A percentile compares a stretch with the other conserved stretches of the same genome.
phyloP scores from a whole-genome alignment of 2,113 vertebrate species.

The Halcyon malimbica region DNA sequence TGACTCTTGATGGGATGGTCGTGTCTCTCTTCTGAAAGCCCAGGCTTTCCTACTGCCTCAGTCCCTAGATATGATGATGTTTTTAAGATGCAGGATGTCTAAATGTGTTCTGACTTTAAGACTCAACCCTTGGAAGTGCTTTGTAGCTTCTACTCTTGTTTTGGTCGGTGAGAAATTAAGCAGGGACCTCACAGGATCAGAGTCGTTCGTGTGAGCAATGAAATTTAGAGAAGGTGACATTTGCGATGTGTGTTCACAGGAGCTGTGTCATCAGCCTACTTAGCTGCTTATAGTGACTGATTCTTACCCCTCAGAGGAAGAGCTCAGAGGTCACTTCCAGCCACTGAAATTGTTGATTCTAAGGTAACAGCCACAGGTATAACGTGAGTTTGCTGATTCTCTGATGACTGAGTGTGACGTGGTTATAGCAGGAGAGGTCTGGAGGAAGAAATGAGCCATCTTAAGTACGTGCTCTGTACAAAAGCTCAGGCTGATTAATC shows the following conservation, averaged over 20 bases:
- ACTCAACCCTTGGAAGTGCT: not conserved
- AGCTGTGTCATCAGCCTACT: not conserved
- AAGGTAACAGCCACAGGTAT: not conserved
- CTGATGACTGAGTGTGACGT: not conserved
- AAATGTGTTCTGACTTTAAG: not conserved
- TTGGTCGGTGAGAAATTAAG: not conserved
- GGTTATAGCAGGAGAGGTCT: not conserved
- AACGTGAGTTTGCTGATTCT: not conserved
- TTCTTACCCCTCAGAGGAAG: not conserved
- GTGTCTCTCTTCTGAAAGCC: not conserved
- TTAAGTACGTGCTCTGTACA: fast-evolving
- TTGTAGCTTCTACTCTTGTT: not conserved
- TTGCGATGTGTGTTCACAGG: not conserved
- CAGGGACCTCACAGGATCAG: not conserved
- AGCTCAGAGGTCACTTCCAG: not conserved
- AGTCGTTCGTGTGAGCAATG: not conserved
- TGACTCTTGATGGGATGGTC: not conserved
- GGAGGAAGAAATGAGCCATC: not conserved
- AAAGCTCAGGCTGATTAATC: not conserved
- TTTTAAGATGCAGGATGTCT: not conserved
- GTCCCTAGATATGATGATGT: fast-evolving
- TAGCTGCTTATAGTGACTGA: not conserved
- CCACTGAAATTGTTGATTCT: not conserved
- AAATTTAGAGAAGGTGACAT: not conserved
- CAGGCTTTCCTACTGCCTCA: not conserved